phyloP scores from a whole-genome alignment of 2,888 invertebrate genomes.

The Cecidostiba fungosa region DNA sequence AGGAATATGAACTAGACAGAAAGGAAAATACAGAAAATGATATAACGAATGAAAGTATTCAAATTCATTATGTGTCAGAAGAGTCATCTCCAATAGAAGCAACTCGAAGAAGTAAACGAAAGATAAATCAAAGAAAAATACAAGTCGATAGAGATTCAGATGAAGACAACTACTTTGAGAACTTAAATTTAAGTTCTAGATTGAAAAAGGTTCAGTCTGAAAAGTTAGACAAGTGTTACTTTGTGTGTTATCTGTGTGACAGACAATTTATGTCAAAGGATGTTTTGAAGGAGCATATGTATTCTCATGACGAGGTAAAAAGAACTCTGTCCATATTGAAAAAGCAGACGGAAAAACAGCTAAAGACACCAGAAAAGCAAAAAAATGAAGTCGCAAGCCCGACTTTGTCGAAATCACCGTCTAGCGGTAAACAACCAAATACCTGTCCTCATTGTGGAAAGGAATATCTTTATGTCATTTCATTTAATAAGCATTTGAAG shows the following conservation, averaged over 20 bases:
- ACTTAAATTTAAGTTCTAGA: slow-evolving; percentile 76
- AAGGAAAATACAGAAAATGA: slow-evolving; percentile 30
- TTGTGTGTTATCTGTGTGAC: slow-evolving; percentile 77
- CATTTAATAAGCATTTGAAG: slow-evolving; percentile 77
- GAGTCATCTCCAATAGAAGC: slow-evolving; percentile 26
- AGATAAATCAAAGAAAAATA: slow-evolving; percentile 43
- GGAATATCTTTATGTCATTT: slow-evolving; percentile 77
- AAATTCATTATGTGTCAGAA: neutral
- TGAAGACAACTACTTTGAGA: slow-evolving; percentile 78
- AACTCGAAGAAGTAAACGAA: slow-evolving; percentile 49
- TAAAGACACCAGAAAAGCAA: slow-evolving; percentile 53
- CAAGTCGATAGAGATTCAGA: slow-evolving; percentile 69
- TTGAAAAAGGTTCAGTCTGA: slow-evolving; percentile 72
- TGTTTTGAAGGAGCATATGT: slow-evolving; percentile 78
- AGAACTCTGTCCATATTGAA: slow-evolving; percentile 71
- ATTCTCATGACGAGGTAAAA: slow-evolving; percentile 77
- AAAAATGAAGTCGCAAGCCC: neutral
- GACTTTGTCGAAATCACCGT: slow-evolving; percentile 64
- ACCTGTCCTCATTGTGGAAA: slow-evolving; percentile 78
- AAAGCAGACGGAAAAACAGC: slow-evolving; percentile 51
- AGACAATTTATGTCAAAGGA: slow-evolving; percentile 76
- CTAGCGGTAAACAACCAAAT: slow-evolving; percentile 76
- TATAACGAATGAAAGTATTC: slow-evolving; percentile 2
- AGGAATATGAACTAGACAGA: slow-evolving; percentile 16
- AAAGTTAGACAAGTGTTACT: slow-evolving; percentile 73